Conservation (phyloP, 2,888 invertebrate species). For the Exocentrus adspersus region DNA sequence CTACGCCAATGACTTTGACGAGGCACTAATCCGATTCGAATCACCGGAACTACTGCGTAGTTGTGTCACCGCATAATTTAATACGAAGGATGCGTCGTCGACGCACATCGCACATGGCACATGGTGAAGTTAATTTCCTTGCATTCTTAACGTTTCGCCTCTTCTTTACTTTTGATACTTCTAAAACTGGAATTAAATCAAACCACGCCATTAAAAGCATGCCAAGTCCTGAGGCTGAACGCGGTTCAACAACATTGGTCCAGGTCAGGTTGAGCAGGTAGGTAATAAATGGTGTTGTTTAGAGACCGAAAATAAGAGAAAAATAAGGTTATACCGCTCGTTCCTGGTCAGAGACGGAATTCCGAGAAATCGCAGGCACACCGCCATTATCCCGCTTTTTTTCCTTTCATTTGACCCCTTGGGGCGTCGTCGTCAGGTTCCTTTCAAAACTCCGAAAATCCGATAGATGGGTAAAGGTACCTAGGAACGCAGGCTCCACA, state of each 20-base stretch:
- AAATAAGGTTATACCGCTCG: conserved; percentile 6
- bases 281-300: not conserved
- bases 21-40: not conserved
- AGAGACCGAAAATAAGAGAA: not conserved
- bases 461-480: too few relatives aligned
- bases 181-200: too few relatives aligned
- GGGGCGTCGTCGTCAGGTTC: not conserved
- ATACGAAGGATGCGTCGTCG: conserved; percentile 8
- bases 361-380: conserved; percentile 2
- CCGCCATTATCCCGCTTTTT: not conserved
- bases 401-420: not conserved
- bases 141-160: too few relatives aligned
- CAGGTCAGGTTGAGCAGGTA: not conserved
- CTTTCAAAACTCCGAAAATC: not conserved
- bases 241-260: not conserved
- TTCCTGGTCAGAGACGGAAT: not conserved
- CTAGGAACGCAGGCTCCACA: not conserved
- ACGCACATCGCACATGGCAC: not conserved
- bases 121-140: too few relatives aligned
- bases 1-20: too few relatives aligned
- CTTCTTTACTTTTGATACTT: too few relatives aligned
- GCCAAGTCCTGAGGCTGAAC: not conserved
- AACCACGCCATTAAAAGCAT: too few relatives aligned
- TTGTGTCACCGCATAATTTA: conserved; percentile 17
- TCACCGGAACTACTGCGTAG: conserved; percentile 23